These are phyloP conservation scores for Hiodon tergisus DNA, from an alignment of 2,113 vertebrate genomes.

Conservation along the genomic window DNA sequence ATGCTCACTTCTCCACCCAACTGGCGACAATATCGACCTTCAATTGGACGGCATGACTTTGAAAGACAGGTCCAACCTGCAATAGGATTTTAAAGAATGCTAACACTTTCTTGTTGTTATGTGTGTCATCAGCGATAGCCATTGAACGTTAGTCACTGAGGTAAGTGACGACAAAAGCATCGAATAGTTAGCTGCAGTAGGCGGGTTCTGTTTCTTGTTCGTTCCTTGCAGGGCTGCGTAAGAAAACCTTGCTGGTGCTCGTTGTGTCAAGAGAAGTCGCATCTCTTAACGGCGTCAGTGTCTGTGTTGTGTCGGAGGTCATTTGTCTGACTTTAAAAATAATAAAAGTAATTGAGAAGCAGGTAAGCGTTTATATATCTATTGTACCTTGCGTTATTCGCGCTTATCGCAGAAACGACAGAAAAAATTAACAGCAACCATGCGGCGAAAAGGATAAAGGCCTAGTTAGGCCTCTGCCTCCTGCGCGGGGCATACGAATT, in stretches of 20 bases:
- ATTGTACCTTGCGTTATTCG: background rate
- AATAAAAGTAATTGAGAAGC: conserved; percentile 23
- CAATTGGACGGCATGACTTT: background rate
- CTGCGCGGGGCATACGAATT: background rate
- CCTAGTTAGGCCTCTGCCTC: conserved; percentile 10
- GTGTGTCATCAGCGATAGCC: background rate
- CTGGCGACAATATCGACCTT: too few species aligned
- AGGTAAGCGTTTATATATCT: conserved; percentile 2
- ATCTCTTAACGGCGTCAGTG: conserved; percentile 25
- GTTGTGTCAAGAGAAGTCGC: conserved; percentile 35
- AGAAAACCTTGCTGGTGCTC: conserved; percentile 23
- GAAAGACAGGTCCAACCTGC: background rate
- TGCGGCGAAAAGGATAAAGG: conserved; percentile 15
- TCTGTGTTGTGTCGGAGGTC: conserved; percentile 7
- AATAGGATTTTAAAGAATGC: background rate
- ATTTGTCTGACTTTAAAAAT: conserved; percentile 14
- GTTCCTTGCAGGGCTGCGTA: background rate
- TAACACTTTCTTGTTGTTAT: background rate
- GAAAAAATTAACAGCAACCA: background rate
- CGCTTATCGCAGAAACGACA: too few species aligned
- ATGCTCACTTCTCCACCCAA: too few species aligned
- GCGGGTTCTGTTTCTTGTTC: conserved; percentile 32
- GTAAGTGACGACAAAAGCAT: background rate
- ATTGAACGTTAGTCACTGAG: background rate
- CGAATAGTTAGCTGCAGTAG: conserved; percentile 28